These are phyloP conservation scores for Wasmannia auropunctata DNA, from an alignment of 1,140 invertebrate species.

Conservation along the genomic window DNA sequence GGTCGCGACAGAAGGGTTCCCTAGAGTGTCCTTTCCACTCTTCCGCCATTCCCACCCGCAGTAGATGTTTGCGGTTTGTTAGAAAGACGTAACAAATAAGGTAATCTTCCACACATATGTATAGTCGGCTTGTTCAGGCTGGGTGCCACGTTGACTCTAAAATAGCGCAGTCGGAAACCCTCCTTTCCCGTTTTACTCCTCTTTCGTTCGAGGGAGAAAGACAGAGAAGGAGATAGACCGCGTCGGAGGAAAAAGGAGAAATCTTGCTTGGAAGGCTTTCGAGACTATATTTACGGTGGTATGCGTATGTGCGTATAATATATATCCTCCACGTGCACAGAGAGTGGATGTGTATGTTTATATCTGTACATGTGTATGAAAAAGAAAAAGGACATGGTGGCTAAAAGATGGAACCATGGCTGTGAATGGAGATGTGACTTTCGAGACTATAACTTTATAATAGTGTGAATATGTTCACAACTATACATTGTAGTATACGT, in stretches of 20 bases:
- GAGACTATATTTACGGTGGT: not conserved
- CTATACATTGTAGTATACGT: no score
- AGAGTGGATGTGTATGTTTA: not conserved
- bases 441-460: not conserved
- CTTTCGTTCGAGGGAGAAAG: conserved; percentile 23
- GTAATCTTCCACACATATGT: conserved; percentile 82
- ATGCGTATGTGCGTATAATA: not conserved
- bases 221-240: not conserved
- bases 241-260: conserved; percentile 12
- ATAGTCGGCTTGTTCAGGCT: conserved; percentile 78
- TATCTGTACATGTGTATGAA: not conserved
- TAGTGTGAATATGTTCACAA: not conserved
- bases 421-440: not conserved
- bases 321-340: not conserved
- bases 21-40: conserved; percentile 66
- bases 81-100: conserved; percentile 83
- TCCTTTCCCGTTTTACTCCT: conserved; percentile 40
- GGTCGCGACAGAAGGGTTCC: conserved; percentile 42
- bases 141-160: conserved; percentile 78
- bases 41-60: conserved; percentile 42
- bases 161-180: conserved; percentile 66
- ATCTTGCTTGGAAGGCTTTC: not conserved
- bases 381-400: not conserved
- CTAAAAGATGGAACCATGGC: not conserved
- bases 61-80: conserved; percentile 79